phyloP scores from a whole-genome alignment of 2,113 vertebrate genomes.

The Origma solitaria region DNA sequence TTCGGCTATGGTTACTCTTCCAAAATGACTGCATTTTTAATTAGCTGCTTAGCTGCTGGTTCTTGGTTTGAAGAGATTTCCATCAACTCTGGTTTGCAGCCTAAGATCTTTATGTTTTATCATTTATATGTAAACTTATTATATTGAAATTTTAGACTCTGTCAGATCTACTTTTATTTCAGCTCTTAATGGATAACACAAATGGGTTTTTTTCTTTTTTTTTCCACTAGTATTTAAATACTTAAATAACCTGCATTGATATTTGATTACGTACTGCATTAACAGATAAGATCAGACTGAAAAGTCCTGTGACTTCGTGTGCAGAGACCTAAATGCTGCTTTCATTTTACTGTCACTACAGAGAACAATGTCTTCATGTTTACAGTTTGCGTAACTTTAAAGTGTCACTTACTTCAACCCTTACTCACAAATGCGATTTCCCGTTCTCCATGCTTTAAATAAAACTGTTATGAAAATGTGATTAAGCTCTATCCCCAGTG shows the following conservation, averaged over 20 bases:
- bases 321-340: background rate
- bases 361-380: background rate
- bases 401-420: background rate
- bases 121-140: background rate
- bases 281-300: slow-evolving; percentile 25
- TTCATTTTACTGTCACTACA: background rate
- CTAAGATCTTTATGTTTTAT: background rate
- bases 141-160: background rate
- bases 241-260: background rate
- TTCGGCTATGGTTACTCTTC: background rate
- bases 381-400: background rate
- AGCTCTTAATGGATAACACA: background rate
- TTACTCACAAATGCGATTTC: background rate
- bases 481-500: background rate
- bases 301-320: background rate
- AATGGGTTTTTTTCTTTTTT: background rate
- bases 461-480: background rate
- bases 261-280: background rate
- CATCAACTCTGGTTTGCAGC: background rate
- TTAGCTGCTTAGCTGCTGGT: background rate
- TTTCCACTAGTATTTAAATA: background rate
- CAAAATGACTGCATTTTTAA: background rate
- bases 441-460: background rate
- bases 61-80: background rate
- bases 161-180: background rate